Conservation (phyloP, 2,888 invertebrate species). For the Ectropis crepuscularia region DNA sequence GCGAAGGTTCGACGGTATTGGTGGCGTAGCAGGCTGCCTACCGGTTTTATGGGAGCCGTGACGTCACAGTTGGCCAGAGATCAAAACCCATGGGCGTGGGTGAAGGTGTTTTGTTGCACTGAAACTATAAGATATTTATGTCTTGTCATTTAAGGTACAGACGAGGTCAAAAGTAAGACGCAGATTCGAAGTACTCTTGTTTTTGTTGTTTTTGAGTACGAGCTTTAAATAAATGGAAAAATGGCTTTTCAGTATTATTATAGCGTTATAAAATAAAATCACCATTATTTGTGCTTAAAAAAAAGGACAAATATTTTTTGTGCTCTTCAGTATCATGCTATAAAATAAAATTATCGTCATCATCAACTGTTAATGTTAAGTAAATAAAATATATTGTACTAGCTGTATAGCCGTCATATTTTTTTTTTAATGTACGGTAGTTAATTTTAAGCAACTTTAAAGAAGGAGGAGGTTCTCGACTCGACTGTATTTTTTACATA, state of each 20-base stretch:
- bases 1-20: conserved; percentile 69
- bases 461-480: background rate
- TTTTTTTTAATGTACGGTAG: background rate
- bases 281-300: too few relatives aligned
- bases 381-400: background rate
- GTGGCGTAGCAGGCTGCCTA: conserved; percentile 60
- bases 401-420: background rate
- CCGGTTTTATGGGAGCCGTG: conserved; percentile 68
- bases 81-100: conserved; percentile 64
- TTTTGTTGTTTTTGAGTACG: too few relatives aligned
- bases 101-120: conserved; percentile 61
- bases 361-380: too few relatives aligned
- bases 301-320: too few relatives aligned
- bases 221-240: too few relatives aligned
- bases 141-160: conserved; percentile 17
- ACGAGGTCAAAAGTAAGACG: conserved; percentile 7
- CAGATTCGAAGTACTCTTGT: background rate
- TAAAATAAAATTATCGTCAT: too few relatives aligned
- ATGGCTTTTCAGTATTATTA: too few relatives aligned
- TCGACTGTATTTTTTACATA: background rate
- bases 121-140: conserved; percentile 42
- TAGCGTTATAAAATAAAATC: too few relatives aligned
- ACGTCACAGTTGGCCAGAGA: conserved; percentile 69
- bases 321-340: too few relatives aligned
- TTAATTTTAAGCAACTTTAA: background rate